Conservation (phyloP, 2,797 vertebrate species). For the Linurgus olivaceus region DNA sequence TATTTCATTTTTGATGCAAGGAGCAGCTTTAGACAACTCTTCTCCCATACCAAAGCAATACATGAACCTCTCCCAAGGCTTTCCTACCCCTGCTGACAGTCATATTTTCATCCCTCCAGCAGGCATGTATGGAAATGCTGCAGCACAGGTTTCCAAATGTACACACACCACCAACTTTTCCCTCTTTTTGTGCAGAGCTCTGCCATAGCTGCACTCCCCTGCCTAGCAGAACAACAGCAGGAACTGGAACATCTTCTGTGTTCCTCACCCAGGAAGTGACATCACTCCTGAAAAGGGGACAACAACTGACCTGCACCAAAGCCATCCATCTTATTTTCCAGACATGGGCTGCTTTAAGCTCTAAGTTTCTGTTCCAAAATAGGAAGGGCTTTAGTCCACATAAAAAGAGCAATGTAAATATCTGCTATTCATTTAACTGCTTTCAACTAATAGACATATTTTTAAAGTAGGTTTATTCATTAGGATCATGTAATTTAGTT, state of each 20-base stretch:
- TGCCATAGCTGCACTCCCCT: background rate
- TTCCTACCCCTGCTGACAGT: background rate
- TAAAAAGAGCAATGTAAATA: background rate
- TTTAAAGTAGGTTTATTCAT: background rate
- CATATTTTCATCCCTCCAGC: background rate
- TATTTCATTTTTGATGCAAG: background rate
- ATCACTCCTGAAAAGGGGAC: background rate
- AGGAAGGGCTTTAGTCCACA: background rate
- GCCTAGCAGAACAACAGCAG: background rate
- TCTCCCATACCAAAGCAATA: background rate
- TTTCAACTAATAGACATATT: background rate
- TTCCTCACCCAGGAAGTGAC: background rate
- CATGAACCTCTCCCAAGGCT: background rate
- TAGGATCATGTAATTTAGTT: background rate
- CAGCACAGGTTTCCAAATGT: background rate
- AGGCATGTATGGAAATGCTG: background rate
- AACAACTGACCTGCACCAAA: background rate
- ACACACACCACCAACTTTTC: background rate
- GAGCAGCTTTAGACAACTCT: background rate
- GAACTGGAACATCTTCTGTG: background rate
- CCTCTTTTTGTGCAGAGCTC: background rate
- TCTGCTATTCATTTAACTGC: background rate
- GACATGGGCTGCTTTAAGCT: background rate
- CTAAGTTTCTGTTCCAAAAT: background rate
- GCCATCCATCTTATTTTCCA: background rate